Evolutionary conservation across 2,797 vertebrate genomes (phyloP).

Genomic region (Cheirogaleus major): DNA sequence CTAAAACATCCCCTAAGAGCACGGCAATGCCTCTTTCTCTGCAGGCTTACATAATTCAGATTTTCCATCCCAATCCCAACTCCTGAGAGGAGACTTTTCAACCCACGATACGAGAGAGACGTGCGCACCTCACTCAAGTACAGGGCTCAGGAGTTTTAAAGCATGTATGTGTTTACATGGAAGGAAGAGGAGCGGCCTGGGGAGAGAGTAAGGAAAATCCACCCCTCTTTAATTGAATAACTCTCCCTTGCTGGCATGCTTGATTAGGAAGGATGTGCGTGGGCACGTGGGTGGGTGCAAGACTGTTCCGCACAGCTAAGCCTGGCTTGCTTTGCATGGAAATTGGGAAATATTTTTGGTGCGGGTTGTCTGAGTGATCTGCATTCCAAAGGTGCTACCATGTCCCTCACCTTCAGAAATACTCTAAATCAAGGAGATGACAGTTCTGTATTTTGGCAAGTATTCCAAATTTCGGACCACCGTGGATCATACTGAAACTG

Average conservation of each 20-base stretch:
- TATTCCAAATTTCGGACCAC: constrained; percentile 10
- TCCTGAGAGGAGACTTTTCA: background rate
- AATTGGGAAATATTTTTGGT: background rate
- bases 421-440: background rate
- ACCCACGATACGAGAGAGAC: background rate
- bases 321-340: background rate
- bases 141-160: background rate
- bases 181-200: too few species aligned
- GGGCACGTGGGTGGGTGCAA: rapidly evolving
- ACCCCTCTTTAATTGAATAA: background rate
- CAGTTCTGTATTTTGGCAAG: background rate
- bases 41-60: background rate
- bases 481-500: background rate
- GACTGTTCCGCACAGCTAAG: background rate
- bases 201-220: background rate
- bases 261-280: background rate
- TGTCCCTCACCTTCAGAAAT: background rate
- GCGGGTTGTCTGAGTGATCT: background rate
- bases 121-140: background rate
- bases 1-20: background rate
- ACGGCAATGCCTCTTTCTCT: background rate
- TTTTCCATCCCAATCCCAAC: background rate
- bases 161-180: background rate
- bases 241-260: background rate
- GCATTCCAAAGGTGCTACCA: background rate